Percentiles rank a stretch among this genome's conserved stretches.
phyloP scores from a whole-genome alignment of 2,797 vertebrate species.

The Nasua narica region DNA sequence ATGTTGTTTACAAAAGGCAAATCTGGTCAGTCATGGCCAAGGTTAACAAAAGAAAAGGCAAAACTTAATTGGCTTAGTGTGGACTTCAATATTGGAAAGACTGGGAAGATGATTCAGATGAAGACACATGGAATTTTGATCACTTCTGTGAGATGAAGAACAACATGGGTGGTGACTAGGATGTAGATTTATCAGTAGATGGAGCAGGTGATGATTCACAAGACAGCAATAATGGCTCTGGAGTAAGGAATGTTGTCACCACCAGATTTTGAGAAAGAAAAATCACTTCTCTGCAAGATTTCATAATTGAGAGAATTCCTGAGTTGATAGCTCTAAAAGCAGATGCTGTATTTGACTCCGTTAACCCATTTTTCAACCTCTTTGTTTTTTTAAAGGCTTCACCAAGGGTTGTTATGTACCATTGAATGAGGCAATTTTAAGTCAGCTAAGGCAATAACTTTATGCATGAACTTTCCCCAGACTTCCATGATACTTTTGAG shows the following conservation, averaged over 20 bases:
- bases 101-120: slow-evolving; percentile 97
- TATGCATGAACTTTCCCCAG: slow-evolving; percentile 88
- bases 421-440: slow-evolving; percentile 91
- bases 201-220: slow-evolving; percentile 95
- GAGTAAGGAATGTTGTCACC: slow-evolving; percentile 86
- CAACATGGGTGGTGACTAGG: slow-evolving; percentile 95
- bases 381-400: slow-evolving; percentile 84
- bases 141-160: slow-evolving; percentile 99
- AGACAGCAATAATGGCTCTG: slow-evolving; percentile 97
- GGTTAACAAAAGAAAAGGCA: slow-evolving; percentile 96
- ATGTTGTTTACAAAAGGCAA: slow-evolving; percentile 96
- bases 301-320: slow-evolving; percentile 85
- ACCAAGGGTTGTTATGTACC: slow-evolving; percentile 92
- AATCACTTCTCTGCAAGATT: slow-evolving; percentile 84
- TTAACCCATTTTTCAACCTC: slow-evolving; percentile 90
- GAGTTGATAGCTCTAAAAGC: slow-evolving; percentile 94
- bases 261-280: slow-evolving; percentile 83
- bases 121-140: slow-evolving; percentile 94
- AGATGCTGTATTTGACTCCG: slow-evolving; percentile 87
- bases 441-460: slow-evolving; percentile 90
- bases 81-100: slow-evolving; percentile 98
- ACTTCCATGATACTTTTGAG: slow-evolving; percentile 77
- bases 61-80: slow-evolving; percentile 98
- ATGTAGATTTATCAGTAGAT: slow-evolving; percentile 94
- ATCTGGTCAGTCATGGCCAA: slow-evolving; percentile 93